A percentile compares a stretch with the other conserved stretches of the same genome.
Conservation (phyloP, 2,797 vertebrate species). For the Synanceia verrucosa region DNA sequence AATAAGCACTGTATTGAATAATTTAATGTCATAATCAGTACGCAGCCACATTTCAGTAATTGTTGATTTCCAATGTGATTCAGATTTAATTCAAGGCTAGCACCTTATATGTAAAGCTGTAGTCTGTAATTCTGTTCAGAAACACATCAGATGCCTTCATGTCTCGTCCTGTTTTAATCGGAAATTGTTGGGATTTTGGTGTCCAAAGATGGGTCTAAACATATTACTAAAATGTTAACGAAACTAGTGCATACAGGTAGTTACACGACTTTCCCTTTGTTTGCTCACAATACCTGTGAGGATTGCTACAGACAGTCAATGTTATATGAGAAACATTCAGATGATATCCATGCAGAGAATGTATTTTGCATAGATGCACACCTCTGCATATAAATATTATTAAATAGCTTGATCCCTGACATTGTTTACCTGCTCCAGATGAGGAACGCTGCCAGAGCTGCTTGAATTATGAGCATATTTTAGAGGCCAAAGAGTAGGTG, state of each 20-base stretch:
- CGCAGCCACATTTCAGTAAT: background rate
- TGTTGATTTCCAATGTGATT: background rate
- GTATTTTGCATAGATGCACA: background rate
- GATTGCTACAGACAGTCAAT: background rate
- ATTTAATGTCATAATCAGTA: background rate
- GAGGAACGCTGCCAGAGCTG: background rate
- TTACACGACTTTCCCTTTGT: background rate
- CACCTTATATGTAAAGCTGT: too few relatives aligned
- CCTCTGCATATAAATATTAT: slow-evolving; percentile 1
- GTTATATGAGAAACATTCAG: background rate
- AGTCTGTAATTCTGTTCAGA: too few relatives aligned
- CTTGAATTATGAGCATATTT: slow-evolving; percentile 26
- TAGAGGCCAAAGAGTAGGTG: slow-evolving; percentile 36
- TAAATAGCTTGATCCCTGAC: slow-evolving; percentile 20
- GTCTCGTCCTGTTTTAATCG: too few relatives aligned
- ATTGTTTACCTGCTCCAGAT: background rate
- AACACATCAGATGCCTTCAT: too few relatives aligned
- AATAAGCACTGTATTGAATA: background rate
- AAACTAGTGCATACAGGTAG: background rate
- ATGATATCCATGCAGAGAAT: slow-evolving; percentile 11
- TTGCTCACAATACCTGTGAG: too few relatives aligned
- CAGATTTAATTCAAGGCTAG: background rate
- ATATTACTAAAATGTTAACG: background rate
- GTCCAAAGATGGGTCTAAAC: too few relatives aligned
- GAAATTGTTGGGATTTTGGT: background rate